phyloP scores from a whole-genome alignment of 2,888 invertebrate genomes.

The Oithona nana region DNA sequence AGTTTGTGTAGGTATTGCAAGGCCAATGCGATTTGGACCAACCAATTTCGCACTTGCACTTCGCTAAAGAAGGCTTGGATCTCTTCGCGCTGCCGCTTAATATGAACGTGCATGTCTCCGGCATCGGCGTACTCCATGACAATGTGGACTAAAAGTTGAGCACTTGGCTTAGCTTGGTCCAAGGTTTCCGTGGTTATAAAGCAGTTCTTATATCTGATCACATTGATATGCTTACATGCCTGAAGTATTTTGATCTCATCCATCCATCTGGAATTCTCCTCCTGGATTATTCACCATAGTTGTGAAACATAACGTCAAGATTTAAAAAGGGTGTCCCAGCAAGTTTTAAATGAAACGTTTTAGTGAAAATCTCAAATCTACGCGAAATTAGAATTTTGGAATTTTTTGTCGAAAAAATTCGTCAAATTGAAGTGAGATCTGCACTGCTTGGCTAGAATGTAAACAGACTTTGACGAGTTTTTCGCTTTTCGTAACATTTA shows the following conservation, averaged over 20 bases:
- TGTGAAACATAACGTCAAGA: no score
- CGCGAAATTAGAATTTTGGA: no score
- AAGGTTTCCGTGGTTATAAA: not conserved
- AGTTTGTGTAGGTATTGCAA: not conserved
- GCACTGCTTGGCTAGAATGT: no score
- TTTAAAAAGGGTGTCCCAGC: not conserved
- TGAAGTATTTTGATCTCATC: not conserved
- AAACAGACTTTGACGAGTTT: no score
- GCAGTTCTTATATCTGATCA: not conserved
- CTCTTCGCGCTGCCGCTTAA: not conserved
- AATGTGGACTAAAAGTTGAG: not conserved
- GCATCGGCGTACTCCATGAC: not conserved
- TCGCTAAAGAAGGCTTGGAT: not conserved
- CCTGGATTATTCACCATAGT: no score
- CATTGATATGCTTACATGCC: not conserved
- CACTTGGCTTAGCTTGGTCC: not conserved
- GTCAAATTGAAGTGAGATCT: no score
- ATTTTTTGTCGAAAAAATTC: no score
- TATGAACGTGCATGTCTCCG: not conserved
- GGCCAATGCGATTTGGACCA: not conserved
- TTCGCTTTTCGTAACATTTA: no score
- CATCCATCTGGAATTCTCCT: not conserved
- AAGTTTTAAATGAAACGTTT: no score
- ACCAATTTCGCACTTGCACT: not conserved
- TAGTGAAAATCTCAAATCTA: no score